A percentile compares a stretch with the other conserved stretches of the same genome.
These are phyloP conservation scores for Mactra quadrangularis DNA, from an alignment of 1,140 invertebrate genomes.

Conservation along the genomic window DNA sequence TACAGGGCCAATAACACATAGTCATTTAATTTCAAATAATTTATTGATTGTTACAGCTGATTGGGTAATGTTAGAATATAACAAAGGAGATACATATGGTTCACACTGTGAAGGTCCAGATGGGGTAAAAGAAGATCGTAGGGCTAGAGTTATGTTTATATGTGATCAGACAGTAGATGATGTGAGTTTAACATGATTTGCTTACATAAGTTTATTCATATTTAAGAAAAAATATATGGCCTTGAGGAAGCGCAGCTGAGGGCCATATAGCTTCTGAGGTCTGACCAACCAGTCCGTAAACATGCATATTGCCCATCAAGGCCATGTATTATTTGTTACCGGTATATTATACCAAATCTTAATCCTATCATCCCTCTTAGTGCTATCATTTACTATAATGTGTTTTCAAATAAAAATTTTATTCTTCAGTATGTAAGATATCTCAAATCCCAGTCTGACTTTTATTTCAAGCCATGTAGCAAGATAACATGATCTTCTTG, in stretches of 20 bases:
- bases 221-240: neutral
- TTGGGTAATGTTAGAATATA: conserved; percentile 68
- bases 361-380: neutral
- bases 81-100: conserved; percentile 57
- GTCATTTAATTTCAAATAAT: too few species aligned
- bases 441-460: too few species aligned
- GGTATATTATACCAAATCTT: neutral
- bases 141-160: conserved; percentile 68
- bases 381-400: neutral
- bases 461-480: neutral
- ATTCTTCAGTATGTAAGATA: too few species aligned
- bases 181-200: neutral
- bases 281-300: too few species aligned
- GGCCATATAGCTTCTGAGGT: neutral
- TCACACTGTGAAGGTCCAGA: conserved; percentile 57
- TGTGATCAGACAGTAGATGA: conserved; percentile 58
- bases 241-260: neutral
- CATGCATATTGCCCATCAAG: too few species aligned
- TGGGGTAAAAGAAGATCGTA: conserved; percentile 25
- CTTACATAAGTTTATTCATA: neutral
- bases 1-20: too few species aligned
- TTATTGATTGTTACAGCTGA: conserved; percentile 51
- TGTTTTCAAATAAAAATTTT: too few species aligned
- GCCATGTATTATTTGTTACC: neutral
- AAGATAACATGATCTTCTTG: too few species aligned